Base-by-base conservation (phyloP, 2,113 vertebrate species). In the Crotophaga sulcirostris region DNA sequence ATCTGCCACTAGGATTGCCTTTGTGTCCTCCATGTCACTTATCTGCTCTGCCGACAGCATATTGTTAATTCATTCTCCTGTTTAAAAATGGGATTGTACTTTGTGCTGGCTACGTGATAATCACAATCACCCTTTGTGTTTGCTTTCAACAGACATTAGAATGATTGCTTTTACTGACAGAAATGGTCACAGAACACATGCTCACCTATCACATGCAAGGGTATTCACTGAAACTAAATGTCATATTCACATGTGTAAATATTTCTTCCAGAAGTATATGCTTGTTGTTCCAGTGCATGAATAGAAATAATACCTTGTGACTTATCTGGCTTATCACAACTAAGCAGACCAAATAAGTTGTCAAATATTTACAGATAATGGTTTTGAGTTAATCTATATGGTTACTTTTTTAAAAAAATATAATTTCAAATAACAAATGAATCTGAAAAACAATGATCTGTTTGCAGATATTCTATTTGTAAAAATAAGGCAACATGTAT, bases 61-160 rank as follows among this genome's bases (percentile, higher is more conserved):
- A 64, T 75, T 93, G 68, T 86, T 90, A 95, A 96, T 93, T 96
- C 77, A 79, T 92, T 90, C 4, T 14, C 16, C 38, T 87, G 55
- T 75, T 94, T 92, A 93, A 90, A 94, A 94, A 93, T 74, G 33
- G 66, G 47, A 82, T 62, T 91, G 36, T 94, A 64, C 95, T 94
- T 90, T 74, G 18, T 88, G 24, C 60, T 85, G 75, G 58, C 66
- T 93, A 38, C 1, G 2, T 81, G 64, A 93, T 87, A 92, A 94
- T 90, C 66, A 89, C 80, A 95, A 87, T 83, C 47, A 16, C 7
- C 34, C 85, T 74, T 94, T 73, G 55, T 94, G 42, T 91, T 88
- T 95, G 47, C 44, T 77, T 94, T 89, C 87, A 38, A 74, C 44
- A 84, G 56, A 51, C 59, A 83, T 87, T 89, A 95, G 75, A 92